These are phyloP conservation scores for Thyatira batis DNA, from an alignment of 2,888 invertebrate species.

Conservation along the genomic window DNA sequence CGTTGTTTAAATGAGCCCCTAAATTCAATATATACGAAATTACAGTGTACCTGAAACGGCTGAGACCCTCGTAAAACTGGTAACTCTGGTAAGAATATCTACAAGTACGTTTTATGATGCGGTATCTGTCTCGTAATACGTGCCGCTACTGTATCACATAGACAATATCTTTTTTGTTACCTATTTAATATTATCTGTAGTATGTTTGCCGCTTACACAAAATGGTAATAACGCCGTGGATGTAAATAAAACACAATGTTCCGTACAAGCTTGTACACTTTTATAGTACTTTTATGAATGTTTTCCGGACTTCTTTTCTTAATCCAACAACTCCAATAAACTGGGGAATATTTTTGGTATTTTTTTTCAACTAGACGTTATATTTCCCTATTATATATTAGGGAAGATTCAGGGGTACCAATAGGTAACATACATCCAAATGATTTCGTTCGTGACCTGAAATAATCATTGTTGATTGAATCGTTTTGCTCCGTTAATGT, in stretches of 20 bases:
- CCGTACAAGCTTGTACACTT: background rate
- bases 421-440: background rate
- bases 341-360: background rate
- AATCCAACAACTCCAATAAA: background rate
- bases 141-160: background rate
- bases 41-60: background rate
- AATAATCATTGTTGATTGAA: slow-evolving; percentile 36
- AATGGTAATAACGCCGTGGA: background rate
- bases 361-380: too few relatives aligned
- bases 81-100: background rate
- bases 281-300: background rate
- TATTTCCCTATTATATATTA: too few relatives aligned
- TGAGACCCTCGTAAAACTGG: background rate
- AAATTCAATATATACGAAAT: background rate
- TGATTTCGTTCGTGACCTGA: slow-evolving; percentile 2
- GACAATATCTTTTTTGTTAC: background rate
- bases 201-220: background rate
- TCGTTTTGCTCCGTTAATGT: slow-evolving; percentile 43
- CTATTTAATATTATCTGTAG: background rate
- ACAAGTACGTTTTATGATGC: background rate
- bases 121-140: background rate
- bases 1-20: background rate
- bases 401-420: background rate
- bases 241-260: background rate
- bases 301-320: background rate